A percentile compares a stretch with the other conserved stretches of the same genome.
phyloP scores from a whole-genome alignment of 2,888 invertebrate genomes.

The Xanthia icteritia region DNA sequence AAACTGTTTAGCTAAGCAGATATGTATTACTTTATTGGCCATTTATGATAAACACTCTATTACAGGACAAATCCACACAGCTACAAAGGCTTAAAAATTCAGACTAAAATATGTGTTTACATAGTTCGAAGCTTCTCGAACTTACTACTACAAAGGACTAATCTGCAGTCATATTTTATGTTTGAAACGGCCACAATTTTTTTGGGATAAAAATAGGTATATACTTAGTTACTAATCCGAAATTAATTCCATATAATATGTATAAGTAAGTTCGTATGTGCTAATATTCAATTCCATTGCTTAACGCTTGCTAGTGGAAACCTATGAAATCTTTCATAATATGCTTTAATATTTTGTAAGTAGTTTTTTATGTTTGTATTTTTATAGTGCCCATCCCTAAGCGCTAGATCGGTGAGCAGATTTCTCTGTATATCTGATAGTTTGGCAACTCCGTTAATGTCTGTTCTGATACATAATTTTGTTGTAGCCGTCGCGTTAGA shows the following conservation, averaged over 20 bases:
- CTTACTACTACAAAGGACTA: not conserved
- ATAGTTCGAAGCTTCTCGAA: not conserved
- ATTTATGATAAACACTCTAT: not conserved
- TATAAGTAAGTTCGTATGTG: not conserved
- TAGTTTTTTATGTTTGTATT: not conserved
- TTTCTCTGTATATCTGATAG: conserved; percentile 75
- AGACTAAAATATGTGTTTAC: too few relatives aligned
- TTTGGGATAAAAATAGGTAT: not conserved
- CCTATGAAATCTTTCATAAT: not conserved
- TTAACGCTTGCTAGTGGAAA: not conserved
- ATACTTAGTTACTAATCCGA: not conserved
- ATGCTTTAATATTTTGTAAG: not conserved
- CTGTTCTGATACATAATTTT: conserved; percentile 69
- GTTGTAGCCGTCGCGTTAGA: conserved; percentile 58
- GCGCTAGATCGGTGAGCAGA: conserved; percentile 65
- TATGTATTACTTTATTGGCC: not conserved
- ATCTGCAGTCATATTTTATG: not conserved
- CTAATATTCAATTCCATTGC: not conserved
- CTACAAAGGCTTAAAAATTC: not conserved
- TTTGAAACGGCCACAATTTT: not conserved
- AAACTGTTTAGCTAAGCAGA: conserved; percentile 10
- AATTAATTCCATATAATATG: not conserved
- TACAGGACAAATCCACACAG: not conserved
- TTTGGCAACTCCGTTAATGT: conserved; percentile 76
- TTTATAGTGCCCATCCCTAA: conserved; percentile 64